Evolutionary conservation across 2,113 vertebrate genomes (phyloP).

Genomic region (Microcebus ravelobensis): DNA sequence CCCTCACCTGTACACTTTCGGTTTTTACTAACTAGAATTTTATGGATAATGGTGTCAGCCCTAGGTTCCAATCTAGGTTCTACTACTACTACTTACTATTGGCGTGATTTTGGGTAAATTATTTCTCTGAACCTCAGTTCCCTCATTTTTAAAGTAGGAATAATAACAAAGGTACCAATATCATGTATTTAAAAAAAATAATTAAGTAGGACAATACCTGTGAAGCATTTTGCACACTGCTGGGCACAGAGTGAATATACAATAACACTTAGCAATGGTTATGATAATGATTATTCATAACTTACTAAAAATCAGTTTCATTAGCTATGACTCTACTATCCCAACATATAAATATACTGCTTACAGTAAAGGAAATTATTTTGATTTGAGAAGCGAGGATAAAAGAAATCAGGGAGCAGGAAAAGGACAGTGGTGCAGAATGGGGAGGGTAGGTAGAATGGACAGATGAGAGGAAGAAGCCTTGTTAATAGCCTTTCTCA

Average conservation of each 20-base stretch:
- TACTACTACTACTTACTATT: background rate
- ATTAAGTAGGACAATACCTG: background rate
- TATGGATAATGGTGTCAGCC: background rate
- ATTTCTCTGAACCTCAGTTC: background rate
- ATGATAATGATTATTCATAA: background rate
- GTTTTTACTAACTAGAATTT: background rate
- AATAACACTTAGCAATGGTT: background rate
- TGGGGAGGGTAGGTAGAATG: background rate
- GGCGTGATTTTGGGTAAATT: background rate
- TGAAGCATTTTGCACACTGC: background rate
- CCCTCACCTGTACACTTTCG: fast-evolving
- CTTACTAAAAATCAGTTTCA: background rate
- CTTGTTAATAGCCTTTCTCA: too few relatives aligned
- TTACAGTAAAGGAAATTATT: background rate
- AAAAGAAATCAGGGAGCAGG: background rate
- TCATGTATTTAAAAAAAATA: background rate
- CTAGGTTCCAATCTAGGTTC: background rate
- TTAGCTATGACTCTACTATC: background rate
- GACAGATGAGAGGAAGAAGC: background rate
- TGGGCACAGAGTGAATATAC: background rate
- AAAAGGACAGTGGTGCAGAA: background rate
- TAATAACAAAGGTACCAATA: background rate
- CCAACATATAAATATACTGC: background rate
- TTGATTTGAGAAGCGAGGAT: background rate
- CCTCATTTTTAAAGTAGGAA: background rate